phyloP scores from a whole-genome alignment of 53 echinoderm and acorn worm genomes.

The Pentamera pediparva region DNA sequence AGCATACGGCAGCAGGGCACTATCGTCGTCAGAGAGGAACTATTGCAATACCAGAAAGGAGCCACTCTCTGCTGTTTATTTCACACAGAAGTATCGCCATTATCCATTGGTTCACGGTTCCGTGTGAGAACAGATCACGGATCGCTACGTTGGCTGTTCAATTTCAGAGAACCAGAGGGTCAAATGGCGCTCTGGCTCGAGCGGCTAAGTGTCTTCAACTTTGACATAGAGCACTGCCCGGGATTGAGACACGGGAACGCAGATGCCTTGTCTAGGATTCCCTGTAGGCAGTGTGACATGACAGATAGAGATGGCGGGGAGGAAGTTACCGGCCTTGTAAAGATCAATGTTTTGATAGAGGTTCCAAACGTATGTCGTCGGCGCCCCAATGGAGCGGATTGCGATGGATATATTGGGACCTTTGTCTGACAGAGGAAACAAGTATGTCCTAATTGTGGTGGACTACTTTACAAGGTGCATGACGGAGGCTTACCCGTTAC shows the following conservation, averaged over 20 bases:
- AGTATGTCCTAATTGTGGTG: too few species aligned
- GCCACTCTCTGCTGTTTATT: neutral
- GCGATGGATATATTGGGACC: constrained; percentile 36
- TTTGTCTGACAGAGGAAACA: too few species aligned
- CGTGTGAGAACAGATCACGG: too few species aligned
- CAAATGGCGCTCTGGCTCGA: neutral
- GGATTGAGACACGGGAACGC: too few species aligned
- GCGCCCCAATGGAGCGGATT: constrained; percentile 28
- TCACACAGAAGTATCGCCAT: neutral
- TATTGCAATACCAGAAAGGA: too few species aligned
- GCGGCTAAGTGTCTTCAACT: neutral
- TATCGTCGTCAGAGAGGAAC: too few species aligned
- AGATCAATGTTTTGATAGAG: neutral
- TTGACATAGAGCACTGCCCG: constrained; percentile 2
- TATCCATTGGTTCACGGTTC: too few species aligned
- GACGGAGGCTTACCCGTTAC: constrained; percentile 31
- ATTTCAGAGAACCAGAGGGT: constrained; percentile 4
- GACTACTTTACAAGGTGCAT: constrained; percentile 45
- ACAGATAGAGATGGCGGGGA: neutral
- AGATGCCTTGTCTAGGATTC: neutral
- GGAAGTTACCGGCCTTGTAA: neutral
- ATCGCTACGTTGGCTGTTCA: too few species aligned
- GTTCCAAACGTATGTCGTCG: neutral
- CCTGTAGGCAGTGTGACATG: neutral
- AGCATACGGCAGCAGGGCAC: too few species aligned